Conservation (phyloP, 1,140 invertebrate genomes). For the Apocrypta bakeri region DNA sequence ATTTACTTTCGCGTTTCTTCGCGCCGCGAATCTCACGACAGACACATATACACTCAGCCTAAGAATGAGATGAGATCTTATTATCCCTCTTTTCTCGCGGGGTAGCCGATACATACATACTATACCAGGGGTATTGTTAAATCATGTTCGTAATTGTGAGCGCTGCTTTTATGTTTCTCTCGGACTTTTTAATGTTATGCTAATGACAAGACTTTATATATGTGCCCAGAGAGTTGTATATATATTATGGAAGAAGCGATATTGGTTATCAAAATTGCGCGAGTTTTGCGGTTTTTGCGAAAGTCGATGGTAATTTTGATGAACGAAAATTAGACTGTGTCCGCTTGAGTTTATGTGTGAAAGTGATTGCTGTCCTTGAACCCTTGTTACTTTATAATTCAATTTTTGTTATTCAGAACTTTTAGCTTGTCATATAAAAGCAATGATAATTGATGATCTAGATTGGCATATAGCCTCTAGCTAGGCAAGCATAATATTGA, state of each 20-base stretch:
- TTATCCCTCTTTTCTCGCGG: slow-evolving; percentile 19
- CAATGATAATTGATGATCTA: not conserved
- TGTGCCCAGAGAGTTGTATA: not conserved
- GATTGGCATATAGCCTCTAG: not conserved
- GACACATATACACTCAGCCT: no score
- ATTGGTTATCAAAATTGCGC: not conserved
- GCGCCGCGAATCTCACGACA: slow-evolving; percentile 46
- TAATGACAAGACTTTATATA: slow-evolving; percentile 23
- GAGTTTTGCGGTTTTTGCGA: slow-evolving; percentile 13
- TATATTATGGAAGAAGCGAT: not conserved
- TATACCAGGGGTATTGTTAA: slow-evolving; percentile 2
- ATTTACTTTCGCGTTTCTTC: slow-evolving; percentile 53
- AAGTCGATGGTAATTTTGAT: not conserved
- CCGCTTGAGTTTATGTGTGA: not conserved
- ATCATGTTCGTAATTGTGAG: not conserved
- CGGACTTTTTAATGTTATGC: slow-evolving; percentile 27
- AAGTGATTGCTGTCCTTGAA: not conserved
- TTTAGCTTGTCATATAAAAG: not conserved
- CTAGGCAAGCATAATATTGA: not conserved
- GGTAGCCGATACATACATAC: not conserved
- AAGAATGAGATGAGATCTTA: slow-evolving; percentile 29
- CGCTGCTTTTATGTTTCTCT: not conserved
- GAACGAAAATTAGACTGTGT: not conserved
- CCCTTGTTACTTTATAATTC: not conserved
- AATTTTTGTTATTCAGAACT: not conserved